Percentiles rank a stretch among this genome's conserved stretches.
Conservation (phyloP, 2,113 vertebrate species). For the Zapus hudsonius region DNA sequence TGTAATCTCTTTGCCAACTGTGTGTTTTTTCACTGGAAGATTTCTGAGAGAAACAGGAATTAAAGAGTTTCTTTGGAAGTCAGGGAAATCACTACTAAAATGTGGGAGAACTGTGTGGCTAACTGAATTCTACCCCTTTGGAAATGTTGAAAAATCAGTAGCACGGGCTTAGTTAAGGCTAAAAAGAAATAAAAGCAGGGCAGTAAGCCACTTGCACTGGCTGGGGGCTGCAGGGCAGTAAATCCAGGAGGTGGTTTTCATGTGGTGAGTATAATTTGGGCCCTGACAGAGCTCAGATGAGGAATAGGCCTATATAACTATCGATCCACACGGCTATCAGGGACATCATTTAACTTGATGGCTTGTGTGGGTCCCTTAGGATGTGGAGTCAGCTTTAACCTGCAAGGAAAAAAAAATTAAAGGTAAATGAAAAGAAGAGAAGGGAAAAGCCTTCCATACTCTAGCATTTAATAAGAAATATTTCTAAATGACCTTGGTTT, state of each 20-base stretch:
- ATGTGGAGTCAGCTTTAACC: slow-evolving; percentile 82
- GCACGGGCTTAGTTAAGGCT: slow-evolving; percentile 73
- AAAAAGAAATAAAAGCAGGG: slow-evolving; percentile 70
- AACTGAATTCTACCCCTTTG: slow-evolving; percentile 48
- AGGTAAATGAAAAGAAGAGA: slow-evolving; percentile 77
- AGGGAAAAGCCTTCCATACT: slow-evolving; percentile 25
- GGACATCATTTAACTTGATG: slow-evolving; percentile 82
- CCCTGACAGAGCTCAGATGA: slow-evolving; percentile 79
- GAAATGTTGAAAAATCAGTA: slow-evolving; percentile 71
- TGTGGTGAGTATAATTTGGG: slow-evolving; percentile 79
- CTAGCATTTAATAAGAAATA: slow-evolving; percentile 44
- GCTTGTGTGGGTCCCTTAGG: slow-evolving; percentile 78
- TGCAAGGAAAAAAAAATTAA: slow-evolving; percentile 73
- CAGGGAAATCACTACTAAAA: slow-evolving; percentile 37
- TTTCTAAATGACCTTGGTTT: slow-evolving; percentile 36
- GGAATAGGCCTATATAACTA: slow-evolving; percentile 81
- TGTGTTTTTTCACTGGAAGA: neutral
- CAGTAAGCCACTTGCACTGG: slow-evolving; percentile 54
- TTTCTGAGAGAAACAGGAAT: slow-evolving; percentile 39
- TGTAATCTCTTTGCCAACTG: neutral
- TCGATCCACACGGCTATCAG: slow-evolving; percentile 82
- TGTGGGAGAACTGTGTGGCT: slow-evolving; percentile 18
- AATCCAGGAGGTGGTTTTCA: slow-evolving; percentile 79
- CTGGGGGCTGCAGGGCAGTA: slow-evolving; percentile 58
- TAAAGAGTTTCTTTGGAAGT: slow-evolving; percentile 46